A percentile compares a stretch with the other conserved stretches of the same genome.
Conservation (phyloP, 2,888 invertebrate genomes). For the Melipona bicolor region DNA sequence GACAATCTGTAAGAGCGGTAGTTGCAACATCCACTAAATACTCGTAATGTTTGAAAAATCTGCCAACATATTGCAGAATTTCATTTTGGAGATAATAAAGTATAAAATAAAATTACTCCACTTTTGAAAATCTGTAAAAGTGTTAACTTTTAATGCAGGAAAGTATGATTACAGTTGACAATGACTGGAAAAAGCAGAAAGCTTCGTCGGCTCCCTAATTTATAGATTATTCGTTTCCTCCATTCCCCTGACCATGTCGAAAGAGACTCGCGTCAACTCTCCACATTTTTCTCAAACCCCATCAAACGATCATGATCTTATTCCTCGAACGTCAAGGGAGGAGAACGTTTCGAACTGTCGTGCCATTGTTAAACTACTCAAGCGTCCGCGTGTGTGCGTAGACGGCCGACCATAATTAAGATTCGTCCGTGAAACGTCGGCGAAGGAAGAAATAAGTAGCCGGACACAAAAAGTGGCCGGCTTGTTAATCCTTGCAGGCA, state of each 20-base stretch:
- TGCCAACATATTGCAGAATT: too few relatives aligned
- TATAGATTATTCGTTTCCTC: conserved; percentile 13
- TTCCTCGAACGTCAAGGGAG: background rate
- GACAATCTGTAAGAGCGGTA: too few relatives aligned
- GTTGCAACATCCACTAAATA: too few relatives aligned
- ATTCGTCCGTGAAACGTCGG: conserved; percentile 46
- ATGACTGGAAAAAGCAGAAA: background rate
- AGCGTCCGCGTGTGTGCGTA: background rate
- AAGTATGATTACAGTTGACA: background rate
- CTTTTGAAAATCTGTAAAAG: too few relatives aligned
- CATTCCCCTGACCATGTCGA: too few relatives aligned
- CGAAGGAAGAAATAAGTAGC: conserved; percentile 58
- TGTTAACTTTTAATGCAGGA: too few relatives aligned
- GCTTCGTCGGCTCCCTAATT: conserved; percentile 21
- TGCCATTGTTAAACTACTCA: conserved; percentile 25
- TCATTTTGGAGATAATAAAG: too few relatives aligned
- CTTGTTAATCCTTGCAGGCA: conserved; percentile 79
- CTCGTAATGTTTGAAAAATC: too few relatives aligned
- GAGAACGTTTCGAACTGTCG: conserved; percentile 11
- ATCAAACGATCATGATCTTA: background rate
- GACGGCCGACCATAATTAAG: conserved; percentile 57
- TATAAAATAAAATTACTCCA: too few relatives aligned
- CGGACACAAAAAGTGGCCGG: conserved; percentile 66
- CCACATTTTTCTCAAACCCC: conserved; percentile 2
- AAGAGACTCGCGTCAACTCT: background rate